Conservation (phyloP, 2,888 invertebrate genomes). For the Synergus gifuensis region DNA sequence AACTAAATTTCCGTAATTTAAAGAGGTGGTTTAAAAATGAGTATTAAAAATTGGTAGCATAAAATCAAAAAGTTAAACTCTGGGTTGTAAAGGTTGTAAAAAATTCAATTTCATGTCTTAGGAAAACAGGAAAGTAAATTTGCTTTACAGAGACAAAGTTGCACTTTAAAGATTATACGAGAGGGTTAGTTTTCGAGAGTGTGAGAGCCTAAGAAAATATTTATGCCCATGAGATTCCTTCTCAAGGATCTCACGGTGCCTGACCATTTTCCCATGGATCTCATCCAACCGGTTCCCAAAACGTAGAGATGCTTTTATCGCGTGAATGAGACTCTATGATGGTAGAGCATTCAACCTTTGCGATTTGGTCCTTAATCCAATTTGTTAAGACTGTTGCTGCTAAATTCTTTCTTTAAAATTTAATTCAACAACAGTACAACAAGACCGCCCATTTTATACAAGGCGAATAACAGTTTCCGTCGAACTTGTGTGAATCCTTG, state of each 20-base stretch:
- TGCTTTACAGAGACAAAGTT: slow-evolving; percentile 12
- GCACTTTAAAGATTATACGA: slow-evolving; percentile 26
- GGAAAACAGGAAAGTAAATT: not conserved
- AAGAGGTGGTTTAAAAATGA: not conserved
- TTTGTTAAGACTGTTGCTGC: slow-evolving; percentile 15
- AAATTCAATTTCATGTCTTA: not conserved
- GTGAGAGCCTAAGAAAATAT: slow-evolving; percentile 35
- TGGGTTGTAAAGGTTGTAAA: not conserved
- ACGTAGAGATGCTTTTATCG: slow-evolving; percentile 64
- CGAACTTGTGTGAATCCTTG: no score
- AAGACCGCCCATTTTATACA: not conserved
- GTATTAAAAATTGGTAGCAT: not conserved
- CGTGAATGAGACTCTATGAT: slow-evolving; percentile 63
- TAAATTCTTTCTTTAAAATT: slow-evolving; percentile 20
- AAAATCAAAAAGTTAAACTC: not conserved
- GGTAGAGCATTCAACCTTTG: slow-evolving; percentile 65
- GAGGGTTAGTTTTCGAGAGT: slow-evolving; percentile 28
- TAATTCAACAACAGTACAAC: not conserved
- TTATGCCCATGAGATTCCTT: slow-evolving; percentile 39
- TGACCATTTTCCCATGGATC: slow-evolving; percentile 69
- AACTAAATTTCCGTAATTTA: not conserved
- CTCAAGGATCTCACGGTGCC: slow-evolving; percentile 63
- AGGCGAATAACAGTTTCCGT: not conserved
- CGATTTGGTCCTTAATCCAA: slow-evolving; percentile 56
- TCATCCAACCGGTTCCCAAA: slow-evolving; percentile 68